Percentiles rank a stretch among this genome's conserved stretches.
Conservation (phyloP, 1,140 invertebrate species). For the Ips nitidus region DNA sequence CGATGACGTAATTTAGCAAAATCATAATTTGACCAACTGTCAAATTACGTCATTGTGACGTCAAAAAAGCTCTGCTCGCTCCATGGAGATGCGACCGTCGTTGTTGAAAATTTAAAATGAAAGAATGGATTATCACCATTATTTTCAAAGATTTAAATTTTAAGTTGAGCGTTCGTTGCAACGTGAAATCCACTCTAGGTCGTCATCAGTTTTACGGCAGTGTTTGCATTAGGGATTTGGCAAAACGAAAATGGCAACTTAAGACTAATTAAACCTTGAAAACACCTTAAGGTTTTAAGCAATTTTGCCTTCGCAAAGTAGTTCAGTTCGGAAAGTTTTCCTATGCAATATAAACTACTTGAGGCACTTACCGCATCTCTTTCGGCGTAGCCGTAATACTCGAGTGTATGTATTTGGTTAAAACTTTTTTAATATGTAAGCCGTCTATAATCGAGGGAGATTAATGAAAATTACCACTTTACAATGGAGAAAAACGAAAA, state of each 20-base stretch:
- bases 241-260: slow-evolving; percentile 5
- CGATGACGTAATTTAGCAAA: too few species aligned
- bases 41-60: too few species aligned
- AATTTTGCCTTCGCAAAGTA: slow-evolving; percentile 4
- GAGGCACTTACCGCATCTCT: neutral
- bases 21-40: too few species aligned
- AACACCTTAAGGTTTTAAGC: slow-evolving; percentile 7
- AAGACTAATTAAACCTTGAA: slow-evolving; percentile 1
- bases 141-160: slow-evolving; percentile 4
- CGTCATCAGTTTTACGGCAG: neutral
- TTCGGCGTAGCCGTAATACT: neutral
- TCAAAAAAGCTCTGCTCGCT: too few species aligned
- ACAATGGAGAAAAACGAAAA: slow-evolving; percentile 1
- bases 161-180: neutral
- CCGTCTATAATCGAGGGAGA: neutral
- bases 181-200: neutral
- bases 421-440: neutral
- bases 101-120: too few species aligned
- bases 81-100: too few species aligned
- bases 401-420: neutral
- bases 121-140: neutral
- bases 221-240: slow-evolving; percentile 1
- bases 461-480: neutral
- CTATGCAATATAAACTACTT: slow-evolving; percentile 5
- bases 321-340: neutral